Conservation (phyloP, 92 coral and sea anemone species). For the Phenganax subtilis region DNA sequence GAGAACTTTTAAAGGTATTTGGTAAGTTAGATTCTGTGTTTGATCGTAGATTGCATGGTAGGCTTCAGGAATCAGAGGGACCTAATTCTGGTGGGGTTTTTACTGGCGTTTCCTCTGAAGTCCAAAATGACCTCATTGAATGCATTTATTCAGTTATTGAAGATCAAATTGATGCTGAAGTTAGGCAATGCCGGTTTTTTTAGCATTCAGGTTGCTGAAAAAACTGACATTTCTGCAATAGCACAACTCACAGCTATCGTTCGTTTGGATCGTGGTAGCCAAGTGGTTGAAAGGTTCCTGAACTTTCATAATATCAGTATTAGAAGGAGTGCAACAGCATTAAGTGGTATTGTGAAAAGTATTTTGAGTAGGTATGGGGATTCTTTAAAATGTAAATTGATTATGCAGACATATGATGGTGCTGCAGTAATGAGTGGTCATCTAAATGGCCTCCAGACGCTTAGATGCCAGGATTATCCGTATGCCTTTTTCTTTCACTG, state of each 20-base stretch:
- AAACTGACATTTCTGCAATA: background rate
- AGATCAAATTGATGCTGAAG: background rate
- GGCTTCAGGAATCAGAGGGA: background rate
- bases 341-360: background rate
- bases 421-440: background rate
- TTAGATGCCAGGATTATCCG: background rate
- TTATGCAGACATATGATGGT: too few relatives aligned
- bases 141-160: background rate
- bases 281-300: background rate
- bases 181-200: background rate
- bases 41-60: background rate
- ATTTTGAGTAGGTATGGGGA: background rate
- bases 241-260: background rate
- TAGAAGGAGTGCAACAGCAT: background rate
- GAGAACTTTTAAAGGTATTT: background rate
- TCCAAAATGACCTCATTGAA: background rate
- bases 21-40: constrained; percentile 1
- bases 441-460: background rate
- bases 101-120: background rate
- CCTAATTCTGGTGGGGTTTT: background rate
- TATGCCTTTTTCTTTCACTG: background rate
- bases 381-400: background rate
- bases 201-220: background rate
- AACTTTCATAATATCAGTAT: background rate
- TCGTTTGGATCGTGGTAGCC: background rate